Percentiles rank a stretch among this genome's conserved stretches.
Conservation (phyloP, 2,888 invertebrate genomes). For the Eupithecia insigniata region DNA sequence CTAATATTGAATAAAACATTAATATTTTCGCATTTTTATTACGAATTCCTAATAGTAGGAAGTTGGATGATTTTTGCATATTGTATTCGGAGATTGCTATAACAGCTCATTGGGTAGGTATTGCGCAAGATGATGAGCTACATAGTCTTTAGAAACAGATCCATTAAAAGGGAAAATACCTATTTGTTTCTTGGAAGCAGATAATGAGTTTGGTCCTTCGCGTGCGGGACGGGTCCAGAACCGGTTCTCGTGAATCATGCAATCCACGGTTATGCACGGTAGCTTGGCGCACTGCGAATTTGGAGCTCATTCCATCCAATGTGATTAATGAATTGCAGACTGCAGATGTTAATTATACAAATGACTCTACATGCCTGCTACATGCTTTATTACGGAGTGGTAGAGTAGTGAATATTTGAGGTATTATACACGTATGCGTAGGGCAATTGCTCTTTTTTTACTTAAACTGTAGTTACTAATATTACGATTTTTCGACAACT, state of each 20-base stretch:
- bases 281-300: conserved; percentile 9
- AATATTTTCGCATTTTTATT: background rate
- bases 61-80: background rate
- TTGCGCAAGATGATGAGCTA: background rate
- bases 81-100: background rate
- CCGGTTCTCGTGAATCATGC: conserved; percentile 8
- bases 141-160: background rate
- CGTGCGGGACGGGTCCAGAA: conserved; percentile 14
- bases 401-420: background rate
- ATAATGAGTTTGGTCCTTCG: conserved; percentile 14
- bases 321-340: background rate
- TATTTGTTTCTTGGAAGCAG: background rate
- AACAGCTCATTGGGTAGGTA: background rate
- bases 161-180: background rate
- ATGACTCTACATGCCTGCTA: background rate
- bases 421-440: background rate
- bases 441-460: too few relatives aligned
- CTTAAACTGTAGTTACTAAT: too few relatives aligned
- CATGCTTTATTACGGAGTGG: background rate
- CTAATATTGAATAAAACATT: background rate
- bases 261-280: conserved; percentile 1
- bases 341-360: background rate
- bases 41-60: background rate
- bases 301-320: background rate
- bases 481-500: too few relatives aligned